Conservation (phyloP, 2,888 invertebrate genomes). For the Caenorhabditis sp. region DNA sequence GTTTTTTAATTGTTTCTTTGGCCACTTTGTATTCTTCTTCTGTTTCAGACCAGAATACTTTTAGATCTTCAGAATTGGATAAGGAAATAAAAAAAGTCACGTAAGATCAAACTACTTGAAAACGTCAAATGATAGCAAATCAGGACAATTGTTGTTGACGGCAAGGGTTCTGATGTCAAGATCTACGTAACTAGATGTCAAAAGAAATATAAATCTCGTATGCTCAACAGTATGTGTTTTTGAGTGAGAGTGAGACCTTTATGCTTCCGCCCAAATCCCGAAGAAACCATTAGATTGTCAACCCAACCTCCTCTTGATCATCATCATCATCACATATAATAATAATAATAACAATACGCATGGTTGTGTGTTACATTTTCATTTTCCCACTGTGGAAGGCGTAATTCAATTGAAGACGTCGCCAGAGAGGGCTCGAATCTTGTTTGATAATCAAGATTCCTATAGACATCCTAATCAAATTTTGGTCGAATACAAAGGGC, state of each 20-base stretch:
- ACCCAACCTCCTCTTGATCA: slow-evolving; percentile 29
- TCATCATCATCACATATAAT: too few species aligned
- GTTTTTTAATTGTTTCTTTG: not conserved
- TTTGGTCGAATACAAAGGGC: slow-evolving; percentile 55
- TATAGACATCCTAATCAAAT: slow-evolving; percentile 46
- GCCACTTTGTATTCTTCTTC: not conserved
- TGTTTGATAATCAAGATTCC: slow-evolving; percentile 55
- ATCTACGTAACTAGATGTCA: too few species aligned
- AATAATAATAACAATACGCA: slow-evolving; percentile 27
- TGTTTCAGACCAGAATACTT: not conserved
- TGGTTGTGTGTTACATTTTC: slow-evolving; percentile 42
- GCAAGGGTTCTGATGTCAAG: too few species aligned
- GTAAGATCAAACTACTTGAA: not conserved
- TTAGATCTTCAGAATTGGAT: not conserved
- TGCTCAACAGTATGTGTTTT: too few species aligned
- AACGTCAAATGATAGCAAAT: too few species aligned
- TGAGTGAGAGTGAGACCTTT: too few species aligned
- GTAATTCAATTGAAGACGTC: slow-evolving; percentile 44
- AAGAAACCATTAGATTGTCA: not conserved
- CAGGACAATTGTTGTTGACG: too few species aligned
- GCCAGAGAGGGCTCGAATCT: slow-evolving; percentile 54
- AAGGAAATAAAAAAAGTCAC: not conserved
- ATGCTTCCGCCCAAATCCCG: not conserved
- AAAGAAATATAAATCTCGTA: too few species aligned
- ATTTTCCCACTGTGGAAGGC: slow-evolving; percentile 47